Base-by-base conservation (phyloP, 2,888 invertebrate species). In the Zygaena filipendulae region DNA sequence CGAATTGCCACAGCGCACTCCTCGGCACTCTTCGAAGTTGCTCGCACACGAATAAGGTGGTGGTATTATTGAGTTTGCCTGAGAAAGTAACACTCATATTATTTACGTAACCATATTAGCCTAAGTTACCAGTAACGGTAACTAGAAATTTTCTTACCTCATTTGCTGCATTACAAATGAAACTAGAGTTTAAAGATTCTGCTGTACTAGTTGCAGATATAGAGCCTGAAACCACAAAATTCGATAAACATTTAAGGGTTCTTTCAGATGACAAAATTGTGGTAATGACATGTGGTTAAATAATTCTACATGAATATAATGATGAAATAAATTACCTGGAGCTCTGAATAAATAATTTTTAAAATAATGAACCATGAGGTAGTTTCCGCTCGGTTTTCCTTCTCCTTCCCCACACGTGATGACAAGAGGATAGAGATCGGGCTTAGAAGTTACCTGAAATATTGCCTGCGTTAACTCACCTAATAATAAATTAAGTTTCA, bases 171-270 rank as follows among this genome's bases (percentile, higher is more conserved):
- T 87, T 91, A 72, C 91, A 92, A 68, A 91, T 87, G 71, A 89
- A 92, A 80, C 91, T 92, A 48, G 92, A 92, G 71, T 88, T 92
- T 50, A 92, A 82, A 43, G 92, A 92, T 67, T 92, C 92, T 46
- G 90, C 85, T 41, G 92, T 92, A 71, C 92, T 92, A 38, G 92
- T 87, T 46, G 91, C 91, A 38, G 92, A 92, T 46, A 92, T 54
- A 36, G 92, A 88, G 35, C 88, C 89, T 86, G 56, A 11, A 75
- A 71, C 30, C 2, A 27, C 25, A 25, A 18, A 19, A 3, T 29
- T 11, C 4, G 3, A 5, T 16, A 30, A 30, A 32, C 10, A 27
- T 8, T 19, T n/a, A 19, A 14, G 3, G 31, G 21, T 21, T 6
- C 9, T 4, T 13, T 23, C 9, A 12, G 11, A 9, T 9, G 9